phyloP scores from a whole-genome alignment of 2,797 vertebrate species.

The Lophotriccus pileatus region DNA sequence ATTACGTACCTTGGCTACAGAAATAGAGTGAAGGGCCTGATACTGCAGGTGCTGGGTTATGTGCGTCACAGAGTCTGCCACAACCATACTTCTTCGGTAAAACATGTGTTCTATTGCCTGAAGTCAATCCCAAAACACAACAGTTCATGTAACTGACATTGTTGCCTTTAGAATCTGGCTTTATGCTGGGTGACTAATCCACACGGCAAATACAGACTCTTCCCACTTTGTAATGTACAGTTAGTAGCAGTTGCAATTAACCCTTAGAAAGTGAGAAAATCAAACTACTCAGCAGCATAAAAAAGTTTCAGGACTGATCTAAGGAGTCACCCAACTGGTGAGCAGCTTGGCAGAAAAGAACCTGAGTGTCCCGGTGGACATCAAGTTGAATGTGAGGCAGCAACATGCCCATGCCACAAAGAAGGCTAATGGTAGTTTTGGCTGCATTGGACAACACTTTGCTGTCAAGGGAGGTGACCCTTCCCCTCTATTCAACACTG shows the following conservation, averaged over 20 bases:
- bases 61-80: slow-evolving; percentile 94
- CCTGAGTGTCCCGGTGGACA: neutral
- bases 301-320: neutral
- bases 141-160: neutral
- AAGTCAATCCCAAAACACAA: slow-evolving; percentile 27
- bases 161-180: neutral
- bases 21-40: slow-evolving; percentile 89
- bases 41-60: slow-evolving; percentile 94
- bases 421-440: neutral
- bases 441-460: neutral
- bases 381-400: neutral
- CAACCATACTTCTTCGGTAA: slow-evolving; percentile 91
- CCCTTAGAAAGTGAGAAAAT: neutral
- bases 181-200: neutral
- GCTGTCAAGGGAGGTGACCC: neutral
- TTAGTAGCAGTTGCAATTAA: neutral
- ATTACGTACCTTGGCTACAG: slow-evolving; percentile 87
- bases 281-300: neutral
- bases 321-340: neutral
- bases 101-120: slow-evolving; percentile 95
- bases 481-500: neutral
- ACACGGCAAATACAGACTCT: neutral
- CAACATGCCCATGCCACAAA: rapidly evolving
- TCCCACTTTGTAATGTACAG: neutral
- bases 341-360: neutral